A percentile compares a stretch with the other conserved stretches of the same genome.
Conservation (phyloP, 2,797 vertebrate species). For the Pygocentrus nattereri region DNA sequence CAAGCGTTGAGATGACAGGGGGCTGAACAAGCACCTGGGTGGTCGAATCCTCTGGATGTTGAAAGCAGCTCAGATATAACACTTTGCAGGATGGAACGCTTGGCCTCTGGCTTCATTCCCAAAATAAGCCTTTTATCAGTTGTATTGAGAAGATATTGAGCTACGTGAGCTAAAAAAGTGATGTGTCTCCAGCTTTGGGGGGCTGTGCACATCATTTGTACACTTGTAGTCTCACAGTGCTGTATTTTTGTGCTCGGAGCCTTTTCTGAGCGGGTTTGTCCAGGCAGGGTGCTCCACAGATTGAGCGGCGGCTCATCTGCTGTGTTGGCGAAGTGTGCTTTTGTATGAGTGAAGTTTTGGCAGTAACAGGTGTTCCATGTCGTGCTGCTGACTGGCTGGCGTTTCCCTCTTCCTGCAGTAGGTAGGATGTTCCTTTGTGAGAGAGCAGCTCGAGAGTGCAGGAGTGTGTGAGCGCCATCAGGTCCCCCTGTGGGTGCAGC, state of each 20-base stretch:
- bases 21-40: too few species aligned
- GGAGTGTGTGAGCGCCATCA: slow-evolving; percentile 71
- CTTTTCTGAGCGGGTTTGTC: not conserved
- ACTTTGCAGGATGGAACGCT: too few species aligned
- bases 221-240: too few species aligned
- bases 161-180: too few species aligned
- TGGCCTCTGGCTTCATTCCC: too few species aligned
- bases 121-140: too few species aligned
- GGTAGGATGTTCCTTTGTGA: slow-evolving; percentile 37
- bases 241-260: not conserved
- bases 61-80: too few species aligned
- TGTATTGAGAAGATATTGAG: too few species aligned
- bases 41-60: too few species aligned
- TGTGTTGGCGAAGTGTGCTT: not conserved
- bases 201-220: too few species aligned
- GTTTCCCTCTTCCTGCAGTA: slow-evolving; percentile 46
- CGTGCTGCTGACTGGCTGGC: slow-evolving; percentile 43
- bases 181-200: too few species aligned
- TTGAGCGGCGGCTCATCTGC: not conserved
- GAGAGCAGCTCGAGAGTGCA: slow-evolving; percentile 58
- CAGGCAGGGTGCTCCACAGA: not conserved
- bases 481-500: slow-evolving; percentile 65
- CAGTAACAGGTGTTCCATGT: slow-evolving; percentile 54
- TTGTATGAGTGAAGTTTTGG: slow-evolving; percentile 37
- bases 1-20: too few species aligned